phyloP scores from a whole-genome alignment of 2,888 invertebrate genomes.

The Euplagia quadripunctaria region DNA sequence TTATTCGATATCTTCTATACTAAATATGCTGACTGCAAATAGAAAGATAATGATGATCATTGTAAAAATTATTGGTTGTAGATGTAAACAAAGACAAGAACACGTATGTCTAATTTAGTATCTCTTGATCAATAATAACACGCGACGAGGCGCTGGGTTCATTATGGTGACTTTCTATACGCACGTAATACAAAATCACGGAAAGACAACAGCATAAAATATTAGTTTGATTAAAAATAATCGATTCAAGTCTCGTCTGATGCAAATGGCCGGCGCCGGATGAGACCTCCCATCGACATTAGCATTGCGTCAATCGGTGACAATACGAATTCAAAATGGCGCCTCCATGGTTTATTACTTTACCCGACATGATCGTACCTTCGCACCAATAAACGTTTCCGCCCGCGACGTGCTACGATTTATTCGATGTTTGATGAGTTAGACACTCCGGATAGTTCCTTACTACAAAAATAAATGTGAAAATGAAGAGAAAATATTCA shows the following conservation, averaged over 20 bases:
- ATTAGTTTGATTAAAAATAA: conserved; percentile 65
- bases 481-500: not conserved
- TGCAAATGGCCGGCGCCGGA: conserved; percentile 87
- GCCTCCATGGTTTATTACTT: conserved; percentile 77
- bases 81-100: not conserved
- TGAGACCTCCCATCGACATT: conserved; percentile 82
- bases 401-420: conserved; percentile 75
- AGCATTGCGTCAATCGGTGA: conserved; percentile 71
- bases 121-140: conserved; percentile 27
- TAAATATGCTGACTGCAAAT: no score
- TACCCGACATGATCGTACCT: conserved; percentile 65
- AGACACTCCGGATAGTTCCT: conserved; percentile 19
- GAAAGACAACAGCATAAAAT: conserved; percentile 46
- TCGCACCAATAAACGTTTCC: conserved; percentile 71
- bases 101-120: conserved; percentile 14
- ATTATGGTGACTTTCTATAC: conserved; percentile 31
- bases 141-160: conserved; percentile 18
- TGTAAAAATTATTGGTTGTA: not conserved
- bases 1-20: no score
- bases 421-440: conserved; percentile 47
- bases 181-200: conserved; percentile 47
- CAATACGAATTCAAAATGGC: conserved; percentile 83
- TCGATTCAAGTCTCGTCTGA: conserved; percentile 80
- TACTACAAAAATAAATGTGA: not conserved
- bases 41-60: not conserved